Percentiles rank a stretch among this genome's conserved stretches.
phyloP scores from a whole-genome alignment of 2,113 vertebrate genomes.

The Anolis sagrei region DNA sequence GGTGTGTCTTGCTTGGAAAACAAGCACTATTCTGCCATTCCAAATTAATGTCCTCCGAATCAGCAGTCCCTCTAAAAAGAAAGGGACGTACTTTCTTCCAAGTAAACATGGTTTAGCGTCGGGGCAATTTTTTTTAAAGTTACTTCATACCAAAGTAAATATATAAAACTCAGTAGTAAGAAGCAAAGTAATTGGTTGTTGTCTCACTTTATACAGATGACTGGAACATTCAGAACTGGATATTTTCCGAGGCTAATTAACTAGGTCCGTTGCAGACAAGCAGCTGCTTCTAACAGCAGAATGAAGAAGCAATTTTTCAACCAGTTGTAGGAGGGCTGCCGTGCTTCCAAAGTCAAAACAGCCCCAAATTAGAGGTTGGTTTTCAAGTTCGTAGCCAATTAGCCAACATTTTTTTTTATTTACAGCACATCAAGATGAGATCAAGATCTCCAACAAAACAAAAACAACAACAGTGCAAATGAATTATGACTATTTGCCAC shows the following conservation, averaged over 20 bases:
- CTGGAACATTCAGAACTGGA: not conserved
- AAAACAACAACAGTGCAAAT: conserved; percentile 4
- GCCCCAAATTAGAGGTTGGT: not conserved
- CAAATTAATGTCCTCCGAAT: not conserved
- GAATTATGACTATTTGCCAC: conserved; percentile 11
- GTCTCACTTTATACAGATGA: not conserved
- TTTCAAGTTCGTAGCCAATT: conserved; percentile 1
- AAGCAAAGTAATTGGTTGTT: not conserved
- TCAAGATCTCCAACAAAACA: not conserved
- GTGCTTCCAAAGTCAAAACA: fast-evolving
- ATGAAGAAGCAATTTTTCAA: not conserved
- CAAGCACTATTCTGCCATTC: not conserved
- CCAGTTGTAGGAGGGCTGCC: not conserved
- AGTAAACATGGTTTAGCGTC: not conserved
- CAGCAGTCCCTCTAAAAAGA: not conserved
- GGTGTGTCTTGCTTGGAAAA: not conserved
- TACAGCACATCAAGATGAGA: conserved; percentile 9
- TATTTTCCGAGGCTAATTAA: not conserved
- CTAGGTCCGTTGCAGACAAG: not conserved
- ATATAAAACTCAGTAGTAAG: conserved; percentile 18
- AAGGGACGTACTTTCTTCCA: not conserved
- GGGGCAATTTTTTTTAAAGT: not conserved
- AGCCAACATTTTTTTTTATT: conserved; percentile 3
- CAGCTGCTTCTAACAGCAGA: conserved; percentile 4
- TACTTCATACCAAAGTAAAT: not conserved